Evolutionary conservation across 2,113 vertebrate genomes (phyloP).

Genomic region (Callopanchax toddi): DNA sequence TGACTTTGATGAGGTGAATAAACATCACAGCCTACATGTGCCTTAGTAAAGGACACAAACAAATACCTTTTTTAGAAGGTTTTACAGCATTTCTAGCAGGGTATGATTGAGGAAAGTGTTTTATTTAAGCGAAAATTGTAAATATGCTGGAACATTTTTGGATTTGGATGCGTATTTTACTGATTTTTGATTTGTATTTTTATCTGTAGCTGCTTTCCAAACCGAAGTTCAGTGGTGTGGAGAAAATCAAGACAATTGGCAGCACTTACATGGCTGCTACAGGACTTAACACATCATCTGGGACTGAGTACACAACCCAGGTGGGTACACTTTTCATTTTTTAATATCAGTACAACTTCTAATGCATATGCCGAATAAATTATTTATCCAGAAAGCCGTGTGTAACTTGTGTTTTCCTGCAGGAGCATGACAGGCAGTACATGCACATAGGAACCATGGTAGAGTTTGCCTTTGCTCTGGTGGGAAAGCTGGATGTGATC

Average conservation of each 20-base stretch:
- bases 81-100: background rate
- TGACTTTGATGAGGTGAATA: slow-evolving; percentile 95
- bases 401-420: slow-evolving; percentile 10
- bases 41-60: background rate
- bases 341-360: background rate
- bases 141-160: background rate
- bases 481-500: slow-evolving; percentile 95
- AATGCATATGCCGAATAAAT: background rate
- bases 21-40: background rate
- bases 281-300: slow-evolving; percentile 89
- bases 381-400: background rate
- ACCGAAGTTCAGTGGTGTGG: slow-evolving; percentile 97
- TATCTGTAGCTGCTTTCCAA: slow-evolving; percentile 88
- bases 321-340: slow-evolving; percentile 61
- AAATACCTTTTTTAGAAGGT: background rate
- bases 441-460: slow-evolving; percentile 98
- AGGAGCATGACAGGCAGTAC: slow-evolving; percentile 96
- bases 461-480: slow-evolving; percentile 95
- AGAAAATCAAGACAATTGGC: slow-evolving; percentile 99
- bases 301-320: slow-evolving; percentile 88
- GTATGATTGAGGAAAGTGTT: background rate
- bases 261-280: slow-evolving; percentile 99
- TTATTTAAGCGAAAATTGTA: background rate
- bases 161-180: background rate
- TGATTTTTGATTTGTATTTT: slow-evolving; percentile 14